A percentile compares a stretch with the other conserved stretches of the same genome.
These are phyloP conservation scores for Schizaphis graminum DNA, from an alignment of 2,888 invertebrate genomes.

Conservation along the genomic window DNA sequence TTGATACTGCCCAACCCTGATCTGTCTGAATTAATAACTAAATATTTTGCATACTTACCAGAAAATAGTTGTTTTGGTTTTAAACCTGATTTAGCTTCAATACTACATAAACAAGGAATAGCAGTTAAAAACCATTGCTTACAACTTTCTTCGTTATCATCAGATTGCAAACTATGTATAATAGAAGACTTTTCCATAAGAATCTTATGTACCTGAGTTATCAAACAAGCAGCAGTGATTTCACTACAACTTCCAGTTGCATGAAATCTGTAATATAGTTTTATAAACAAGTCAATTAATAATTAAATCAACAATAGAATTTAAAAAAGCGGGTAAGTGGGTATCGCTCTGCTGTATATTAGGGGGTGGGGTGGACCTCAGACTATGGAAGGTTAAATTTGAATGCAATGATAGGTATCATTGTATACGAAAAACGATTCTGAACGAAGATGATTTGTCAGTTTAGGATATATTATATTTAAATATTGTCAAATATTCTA, in stretches of 20 bases:
- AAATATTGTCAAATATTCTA: too few relatives aligned
- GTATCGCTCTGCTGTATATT: too few relatives aligned
- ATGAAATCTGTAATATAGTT: slow-evolving; percentile 39
- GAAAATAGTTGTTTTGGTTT: slow-evolving; percentile 55
- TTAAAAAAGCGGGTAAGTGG: too few relatives aligned
- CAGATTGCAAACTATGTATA: background rate
- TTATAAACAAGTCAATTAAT: background rate
- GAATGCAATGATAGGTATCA: too few relatives aligned
- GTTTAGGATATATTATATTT: too few relatives aligned
- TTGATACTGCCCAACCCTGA: background rate
- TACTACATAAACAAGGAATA: slow-evolving; percentile 43
- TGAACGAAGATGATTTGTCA: too few relatives aligned
- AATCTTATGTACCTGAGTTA: background rate
- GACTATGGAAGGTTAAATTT: too few relatives aligned
- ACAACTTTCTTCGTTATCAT: slow-evolving; percentile 56
- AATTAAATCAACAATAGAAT: background rate
- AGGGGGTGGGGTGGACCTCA: too few relatives aligned
- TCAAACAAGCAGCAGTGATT: slow-evolving; percentile 48
- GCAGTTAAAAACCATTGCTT: slow-evolving; percentile 45
- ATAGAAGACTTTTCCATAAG: background rate
- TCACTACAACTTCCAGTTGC: slow-evolving; percentile 50
- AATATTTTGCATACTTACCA: slow-evolving; percentile 33
- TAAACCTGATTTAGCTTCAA: slow-evolving; percentile 3
- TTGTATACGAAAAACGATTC: too few relatives aligned
- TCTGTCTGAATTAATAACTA: background rate